Base-by-base conservation (phyloP, 2,888 invertebrate species). In the Tigriopus californicus region DNA sequence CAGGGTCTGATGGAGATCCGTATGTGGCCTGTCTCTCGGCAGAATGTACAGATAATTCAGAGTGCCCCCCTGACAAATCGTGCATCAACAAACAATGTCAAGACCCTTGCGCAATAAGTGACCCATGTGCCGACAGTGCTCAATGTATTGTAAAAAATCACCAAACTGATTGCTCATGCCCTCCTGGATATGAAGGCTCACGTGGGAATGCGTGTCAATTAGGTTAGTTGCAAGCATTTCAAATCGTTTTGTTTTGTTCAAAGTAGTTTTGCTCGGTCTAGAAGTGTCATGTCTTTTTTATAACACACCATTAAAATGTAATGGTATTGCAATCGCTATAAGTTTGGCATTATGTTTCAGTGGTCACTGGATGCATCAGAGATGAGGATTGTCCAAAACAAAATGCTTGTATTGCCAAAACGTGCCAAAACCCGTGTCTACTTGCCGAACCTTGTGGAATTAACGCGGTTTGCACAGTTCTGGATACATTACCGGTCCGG, bases 61-160 rank as follows among this genome's bases (percentile, higher is more conserved):
- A 91, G 67, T 91, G 91, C 69, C 87, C 90, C 11, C 74, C 77
- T 52, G 85, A 90, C 68, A 80, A 84, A 68, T 81, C 85, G 67
- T 91, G 91, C 69, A 80, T 82, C 65, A 86, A 87, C 66, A 82
- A 82, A 62, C 85, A 86, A 68, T 91, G 91, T 70, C 78, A 85
- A 49, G 81, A 86, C 69, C 87, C 89, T 6, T 90, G 90, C 68
- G 72, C 83, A 5, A 80, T 81, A 62, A 80, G 80, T 61, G 83
- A 83, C 66, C 78, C 79, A 10, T 91, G 90, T 67, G 81, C 85
- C 0, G 74, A 79, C 2, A 76, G 81, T 60, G 87, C 88, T 3
- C 80, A 83, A 67, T 91, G 91, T 67, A 76, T 78, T 52, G 82
- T 85, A 1, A 79, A 83, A 66, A 84, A 86, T 67, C 90, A 91